Conservation (phyloP, 2,113 vertebrate genomes). For the Callaeas wilsoni region DNA sequence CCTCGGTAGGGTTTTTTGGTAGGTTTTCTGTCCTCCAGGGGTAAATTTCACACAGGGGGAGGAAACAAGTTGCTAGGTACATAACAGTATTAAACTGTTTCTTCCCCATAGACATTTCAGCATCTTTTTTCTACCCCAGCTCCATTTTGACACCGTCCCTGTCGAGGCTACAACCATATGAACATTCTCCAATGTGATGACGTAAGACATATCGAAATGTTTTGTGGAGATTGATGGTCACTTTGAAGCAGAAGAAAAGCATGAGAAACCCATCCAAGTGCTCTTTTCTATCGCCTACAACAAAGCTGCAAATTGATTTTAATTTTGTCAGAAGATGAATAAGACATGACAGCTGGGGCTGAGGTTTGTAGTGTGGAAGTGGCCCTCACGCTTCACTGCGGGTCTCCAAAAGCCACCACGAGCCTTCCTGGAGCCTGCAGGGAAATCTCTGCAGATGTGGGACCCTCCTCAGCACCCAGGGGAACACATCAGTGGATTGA, state of each 20-base stretch:
- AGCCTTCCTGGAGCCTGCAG: neutral
- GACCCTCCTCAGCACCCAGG: neutral
- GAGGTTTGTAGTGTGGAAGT: neutral
- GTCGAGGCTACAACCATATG: neutral
- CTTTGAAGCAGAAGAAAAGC: neutral
- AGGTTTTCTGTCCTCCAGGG: neutral
- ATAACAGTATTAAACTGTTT: neutral
- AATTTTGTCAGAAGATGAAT: neutral
- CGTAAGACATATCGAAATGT: fast-evolving
- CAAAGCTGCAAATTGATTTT: neutral
- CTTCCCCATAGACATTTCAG: neutral
- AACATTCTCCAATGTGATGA: neutral
- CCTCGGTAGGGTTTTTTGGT: neutral
- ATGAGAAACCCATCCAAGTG: neutral
- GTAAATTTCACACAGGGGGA: neutral
- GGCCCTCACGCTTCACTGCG: neutral
- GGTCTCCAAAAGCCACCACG: neutral
- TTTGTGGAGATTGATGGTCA: neutral
- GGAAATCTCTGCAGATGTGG: neutral
- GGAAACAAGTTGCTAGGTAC: neutral
- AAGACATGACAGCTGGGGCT: neutral
- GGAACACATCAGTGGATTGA: neutral
- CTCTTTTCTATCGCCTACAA: neutral
- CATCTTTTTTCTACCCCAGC: neutral
- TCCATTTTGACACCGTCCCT: neutral